Evolutionary conservation across 2,888 invertebrate genomes (phyloP).

Genomic region (Noctuana brunneofusca): DNA sequence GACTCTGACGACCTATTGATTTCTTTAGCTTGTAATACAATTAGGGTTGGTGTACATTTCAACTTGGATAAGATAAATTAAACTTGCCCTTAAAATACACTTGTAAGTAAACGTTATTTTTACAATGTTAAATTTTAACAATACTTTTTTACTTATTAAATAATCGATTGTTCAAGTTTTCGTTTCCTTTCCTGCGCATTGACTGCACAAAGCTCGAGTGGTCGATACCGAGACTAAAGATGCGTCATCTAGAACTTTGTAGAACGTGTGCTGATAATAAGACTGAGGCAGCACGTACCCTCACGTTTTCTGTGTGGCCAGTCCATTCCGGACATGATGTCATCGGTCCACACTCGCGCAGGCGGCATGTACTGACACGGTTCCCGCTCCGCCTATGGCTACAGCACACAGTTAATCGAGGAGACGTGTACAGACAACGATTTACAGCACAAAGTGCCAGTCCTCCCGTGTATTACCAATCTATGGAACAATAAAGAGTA

Average conservation of each 20-base stretch:
- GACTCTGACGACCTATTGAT: no score
- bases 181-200: background rate
- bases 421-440: constrained; percentile 79
- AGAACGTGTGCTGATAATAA: constrained; percentile 56
- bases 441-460: constrained; percentile 81
- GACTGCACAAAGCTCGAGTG: background rate
- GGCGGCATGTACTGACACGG: constrained; percentile 71
- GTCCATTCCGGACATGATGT: constrained; percentile 77
- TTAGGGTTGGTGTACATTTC: no score
- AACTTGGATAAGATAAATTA: no score
- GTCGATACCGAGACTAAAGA: constrained; percentile 39
- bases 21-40: no score
- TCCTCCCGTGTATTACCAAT: constrained; percentile 82
- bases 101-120: no score
- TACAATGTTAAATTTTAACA: no score
- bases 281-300: constrained; percentile 61
- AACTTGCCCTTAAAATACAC: no score
- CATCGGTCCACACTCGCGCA: constrained; percentile 68
- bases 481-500: constrained; percentile 81
- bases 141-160: no score
- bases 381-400: constrained; percentile 57
- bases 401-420: constrained; percentile 77
- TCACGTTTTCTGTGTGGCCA: constrained; percentile 75
- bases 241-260: constrained; percentile 59
- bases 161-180: no score